Conservation (phyloP, 2,888 invertebrate species). For the Gisinianus flammeolus region DNA sequence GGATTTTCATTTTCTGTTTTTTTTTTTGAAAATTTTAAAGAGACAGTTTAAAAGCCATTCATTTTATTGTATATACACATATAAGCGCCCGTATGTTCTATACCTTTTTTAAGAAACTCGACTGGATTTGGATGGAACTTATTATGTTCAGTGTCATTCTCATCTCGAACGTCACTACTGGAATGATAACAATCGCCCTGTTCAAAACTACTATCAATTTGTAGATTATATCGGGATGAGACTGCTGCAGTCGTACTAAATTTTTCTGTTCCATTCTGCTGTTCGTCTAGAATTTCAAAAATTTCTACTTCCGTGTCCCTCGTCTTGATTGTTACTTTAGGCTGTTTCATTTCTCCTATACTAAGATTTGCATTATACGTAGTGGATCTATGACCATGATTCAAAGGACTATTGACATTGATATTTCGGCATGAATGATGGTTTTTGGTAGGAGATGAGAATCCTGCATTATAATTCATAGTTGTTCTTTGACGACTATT, state of each 20-base stretch:
- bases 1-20: slow-evolving; percentile 7
- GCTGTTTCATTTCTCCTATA: background rate
- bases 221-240: background rate
- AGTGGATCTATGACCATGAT: slow-evolving; percentile 13
- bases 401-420: background rate
- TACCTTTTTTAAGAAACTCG: too few relatives aligned
- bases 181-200: slow-evolving; percentile 18
- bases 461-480: background rate
- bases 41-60: background rate
- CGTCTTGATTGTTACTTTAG: background rate
- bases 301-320: slow-evolving; percentile 2
- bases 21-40: background rate
- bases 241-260: background rate
- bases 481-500: background rate
- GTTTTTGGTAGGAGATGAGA: background rate
- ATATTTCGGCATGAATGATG: background rate
- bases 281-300: slow-evolving; percentile 5
- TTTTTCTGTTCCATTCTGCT: slow-evolving; percentile 10
- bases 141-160: too few relatives aligned
- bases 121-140: background rate
- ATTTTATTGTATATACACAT: too few relatives aligned
- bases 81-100: too few relatives aligned
- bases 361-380: slow-evolving; percentile 18
- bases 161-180: too few relatives aligned
- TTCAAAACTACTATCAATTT: slow-evolving; percentile 14